Evolutionary conservation across 2,888 invertebrate species (phyloP).

Genomic region (Euspilapteryx auroguttella): DNA sequence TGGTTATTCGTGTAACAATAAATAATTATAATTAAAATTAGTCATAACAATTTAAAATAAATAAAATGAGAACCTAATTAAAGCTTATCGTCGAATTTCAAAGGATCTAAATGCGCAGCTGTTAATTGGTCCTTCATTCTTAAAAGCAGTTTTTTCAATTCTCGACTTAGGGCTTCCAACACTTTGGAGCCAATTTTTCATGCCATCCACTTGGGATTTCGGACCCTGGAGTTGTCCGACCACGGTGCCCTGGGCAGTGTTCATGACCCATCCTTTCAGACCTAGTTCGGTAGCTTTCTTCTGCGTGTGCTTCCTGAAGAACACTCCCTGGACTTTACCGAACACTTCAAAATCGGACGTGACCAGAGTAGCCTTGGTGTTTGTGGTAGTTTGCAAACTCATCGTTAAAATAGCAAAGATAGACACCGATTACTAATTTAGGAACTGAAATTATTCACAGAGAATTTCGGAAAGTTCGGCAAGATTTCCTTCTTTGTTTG

Average conservation of each 20-base stretch:
- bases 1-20: too few species aligned
- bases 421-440: too few species aligned
- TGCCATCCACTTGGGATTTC: constrained; percentile 54
- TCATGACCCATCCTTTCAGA: constrained; percentile 75
- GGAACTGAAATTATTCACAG: too few species aligned
- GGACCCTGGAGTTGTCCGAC: constrained; percentile 68
- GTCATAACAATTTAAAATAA: too few species aligned
- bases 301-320: constrained; percentile 65
- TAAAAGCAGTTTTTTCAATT: constrained; percentile 68
- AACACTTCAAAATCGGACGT: constrained; percentile 61
- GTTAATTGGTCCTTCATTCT: constrained; percentile 59
- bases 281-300: constrained; percentile 63
- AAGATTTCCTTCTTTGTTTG: too few species aligned
- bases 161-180: constrained; percentile 70
- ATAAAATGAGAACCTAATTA: too few species aligned
- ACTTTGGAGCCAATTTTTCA: constrained; percentile 61
- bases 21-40: too few species aligned
- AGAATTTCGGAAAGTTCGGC: too few species aligned
- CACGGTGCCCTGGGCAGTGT: constrained; percentile 70
- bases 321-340: constrained; percentile 65
- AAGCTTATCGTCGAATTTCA: constrained; percentile 46
- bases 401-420: too few species aligned
- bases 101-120: constrained; percentile 42
- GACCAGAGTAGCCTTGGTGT: constrained; percentile 12
- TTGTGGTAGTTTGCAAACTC: not conserved